Evolutionary conservation across 2,888 invertebrate genomes (phyloP).

Genomic region (Steromphala cineraria): DNA sequence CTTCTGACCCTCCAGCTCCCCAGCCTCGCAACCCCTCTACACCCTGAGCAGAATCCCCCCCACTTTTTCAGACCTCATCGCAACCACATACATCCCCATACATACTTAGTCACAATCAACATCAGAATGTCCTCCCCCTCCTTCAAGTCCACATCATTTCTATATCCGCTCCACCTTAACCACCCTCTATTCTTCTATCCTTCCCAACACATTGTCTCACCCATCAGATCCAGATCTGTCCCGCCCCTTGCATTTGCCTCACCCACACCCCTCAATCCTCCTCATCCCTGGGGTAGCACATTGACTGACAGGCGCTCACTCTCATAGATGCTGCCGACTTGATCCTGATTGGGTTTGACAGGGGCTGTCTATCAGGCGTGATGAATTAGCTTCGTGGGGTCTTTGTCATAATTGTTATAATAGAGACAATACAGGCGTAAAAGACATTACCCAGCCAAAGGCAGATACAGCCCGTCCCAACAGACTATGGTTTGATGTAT

Average conservation of each 20-base stretch:
- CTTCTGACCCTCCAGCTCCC: too few relatives aligned
- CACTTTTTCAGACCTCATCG: not conserved
- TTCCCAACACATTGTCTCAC: too few relatives aligned
- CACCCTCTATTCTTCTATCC: not conserved
- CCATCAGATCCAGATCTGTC: too few relatives aligned
- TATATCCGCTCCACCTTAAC: not conserved
- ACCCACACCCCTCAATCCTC: too few relatives aligned
- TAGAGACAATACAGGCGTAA: slow-evolving; percentile 8
- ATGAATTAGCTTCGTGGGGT: slow-evolving; percentile 17
- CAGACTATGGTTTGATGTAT: slow-evolving; percentile 4
- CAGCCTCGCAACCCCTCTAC: not conserved
- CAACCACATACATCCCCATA: too few relatives aligned
- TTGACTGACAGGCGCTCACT: not conserved
- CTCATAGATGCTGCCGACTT: not conserved
- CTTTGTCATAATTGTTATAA: slow-evolving; percentile 20
- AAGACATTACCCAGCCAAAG: not conserved
- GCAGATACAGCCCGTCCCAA: not conserved
- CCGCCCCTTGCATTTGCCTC: too few relatives aligned
- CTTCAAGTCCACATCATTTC: too few relatives aligned
- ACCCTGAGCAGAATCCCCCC: not conserved
- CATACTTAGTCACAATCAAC: too few relatives aligned
- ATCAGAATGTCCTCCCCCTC: too few relatives aligned
- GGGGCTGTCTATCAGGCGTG: slow-evolving; percentile 13
- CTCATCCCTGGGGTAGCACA: not conserved
- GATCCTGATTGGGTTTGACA: slow-evolving; percentile 17